Percentiles rank a stretch among this genome's conserved stretches.
Evolutionary conservation across 2,113 vertebrate species (phyloP).

Genomic region (Bubo blakistoni): DNA sequence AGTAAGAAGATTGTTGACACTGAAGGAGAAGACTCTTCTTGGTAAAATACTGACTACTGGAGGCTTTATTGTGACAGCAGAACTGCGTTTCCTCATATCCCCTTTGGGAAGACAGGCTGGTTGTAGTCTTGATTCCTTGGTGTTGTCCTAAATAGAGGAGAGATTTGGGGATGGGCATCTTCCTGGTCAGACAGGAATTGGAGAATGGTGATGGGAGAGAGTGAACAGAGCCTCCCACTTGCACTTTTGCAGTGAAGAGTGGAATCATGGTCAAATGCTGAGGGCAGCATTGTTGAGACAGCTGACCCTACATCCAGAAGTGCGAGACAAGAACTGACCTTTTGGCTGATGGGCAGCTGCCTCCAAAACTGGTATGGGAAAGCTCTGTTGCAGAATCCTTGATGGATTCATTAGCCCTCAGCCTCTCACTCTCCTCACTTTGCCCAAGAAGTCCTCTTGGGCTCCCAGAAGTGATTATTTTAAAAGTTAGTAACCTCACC

Average conservation of each 20-base stretch:
- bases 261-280: neutral
- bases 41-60: neutral
- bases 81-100: neutral
- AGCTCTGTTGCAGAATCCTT: neutral
- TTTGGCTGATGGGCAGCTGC: neutral
- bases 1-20: neutral
- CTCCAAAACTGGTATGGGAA: neutral
- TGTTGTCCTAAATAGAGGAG: neutral
- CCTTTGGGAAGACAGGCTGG: neutral
- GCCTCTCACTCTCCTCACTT: neutral
- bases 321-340: neutral
- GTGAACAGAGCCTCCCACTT: neutral
- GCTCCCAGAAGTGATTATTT: neutral
- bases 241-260: neutral
- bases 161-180: neutral
- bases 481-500: neutral
- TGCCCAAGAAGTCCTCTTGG: neutral
- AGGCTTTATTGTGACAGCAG: neutral
- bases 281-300: neutral
- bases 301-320: neutral
- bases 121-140: neutral
- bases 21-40: neutral
- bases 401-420: neutral
- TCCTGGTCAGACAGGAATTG: neutral
- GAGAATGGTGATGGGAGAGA: neutral